phyloP scores from a whole-genome alignment of 2,888 invertebrate species.

The Apodemia zela region DNA sequence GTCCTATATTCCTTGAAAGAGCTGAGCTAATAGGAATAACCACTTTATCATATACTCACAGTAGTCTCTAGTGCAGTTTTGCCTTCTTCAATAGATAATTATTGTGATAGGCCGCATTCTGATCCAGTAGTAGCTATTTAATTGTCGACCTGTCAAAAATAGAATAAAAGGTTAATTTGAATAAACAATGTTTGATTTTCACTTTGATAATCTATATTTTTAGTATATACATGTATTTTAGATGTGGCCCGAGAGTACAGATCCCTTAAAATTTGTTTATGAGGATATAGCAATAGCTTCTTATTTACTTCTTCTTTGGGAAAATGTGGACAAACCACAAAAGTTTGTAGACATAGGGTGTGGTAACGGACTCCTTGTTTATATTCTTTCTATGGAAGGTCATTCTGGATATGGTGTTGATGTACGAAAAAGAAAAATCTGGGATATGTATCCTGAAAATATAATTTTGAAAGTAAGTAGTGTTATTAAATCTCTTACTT shows the following conservation, averaged over 20 bases:
- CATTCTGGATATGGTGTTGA: constrained; percentile 91
- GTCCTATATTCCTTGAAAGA: no score
- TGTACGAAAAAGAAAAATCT: constrained; percentile 91
- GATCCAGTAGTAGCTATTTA: no score
- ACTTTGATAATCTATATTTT: background rate
- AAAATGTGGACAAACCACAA: constrained; percentile 74
- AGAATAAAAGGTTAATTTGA: no score
- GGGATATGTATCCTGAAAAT: constrained; percentile 87
- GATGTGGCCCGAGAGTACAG: constrained; percentile 96
- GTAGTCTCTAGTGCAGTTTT: no score
- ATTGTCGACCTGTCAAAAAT: no score
- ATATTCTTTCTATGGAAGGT: constrained; percentile 92
- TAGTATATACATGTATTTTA: constrained; percentile 43
- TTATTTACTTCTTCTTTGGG: constrained; percentile 91
- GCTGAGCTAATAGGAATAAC: no score
- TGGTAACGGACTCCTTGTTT: constrained; percentile 96
- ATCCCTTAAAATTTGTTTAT: constrained; percentile 96
- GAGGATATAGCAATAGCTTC: constrained; percentile 97
- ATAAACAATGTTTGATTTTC: no score
- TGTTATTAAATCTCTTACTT: background rate
- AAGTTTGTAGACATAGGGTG: constrained; percentile 97
- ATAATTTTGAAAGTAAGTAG: constrained; percentile 82
- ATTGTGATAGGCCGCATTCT: no score
- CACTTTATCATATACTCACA: no score
- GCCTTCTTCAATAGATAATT: background rate